Evolutionary conservation across 2,888 invertebrate genomes (phyloP).

Genomic region (Diplazon laetatorius): DNA sequence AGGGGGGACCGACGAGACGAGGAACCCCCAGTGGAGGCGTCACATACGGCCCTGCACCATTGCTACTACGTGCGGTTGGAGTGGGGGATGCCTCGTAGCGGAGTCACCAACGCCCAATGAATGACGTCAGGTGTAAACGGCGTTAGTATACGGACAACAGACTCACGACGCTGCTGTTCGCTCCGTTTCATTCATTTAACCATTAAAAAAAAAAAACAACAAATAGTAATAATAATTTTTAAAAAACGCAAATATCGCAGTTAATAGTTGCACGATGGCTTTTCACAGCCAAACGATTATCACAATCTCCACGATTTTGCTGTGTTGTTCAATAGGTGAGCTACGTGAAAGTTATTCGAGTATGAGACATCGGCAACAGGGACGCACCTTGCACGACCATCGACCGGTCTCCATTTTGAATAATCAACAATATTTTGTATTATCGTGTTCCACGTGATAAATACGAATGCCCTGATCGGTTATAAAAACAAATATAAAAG

Average conservation of each 20-base stretch:
- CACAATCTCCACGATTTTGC: constrained; percentile 38
- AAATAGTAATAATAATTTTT: not conserved
- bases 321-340: constrained; percentile 67
- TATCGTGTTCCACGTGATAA: constrained; percentile 14
- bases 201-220: constrained; percentile 1
- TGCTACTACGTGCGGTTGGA: constrained; percentile 12
- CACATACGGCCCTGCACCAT: constrained; percentile 55
- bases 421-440: constrained; percentile 25
- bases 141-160: constrained; percentile 60
- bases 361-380: constrained; percentile 19
- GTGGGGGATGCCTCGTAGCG: constrained; percentile 45
- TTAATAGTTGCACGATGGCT: constrained; percentile 38
- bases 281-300: constrained; percentile 13
- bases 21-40: not conserved
- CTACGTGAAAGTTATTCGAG: not conserved
- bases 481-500: not conserved
- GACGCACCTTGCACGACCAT: constrained; percentile 42
- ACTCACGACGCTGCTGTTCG: constrained; percentile 56
- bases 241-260: constrained; percentile 6
- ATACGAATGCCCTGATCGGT: not conserved
- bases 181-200: constrained; percentile 38
- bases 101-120: constrained; percentile 73
- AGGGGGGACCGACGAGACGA: not conserved
- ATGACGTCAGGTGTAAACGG: constrained; percentile 70
- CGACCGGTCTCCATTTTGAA: constrained; percentile 61